Base-by-base conservation (phyloP, 2,888 invertebrate species). In the Imbricaverruca yamaguchii region DNA sequence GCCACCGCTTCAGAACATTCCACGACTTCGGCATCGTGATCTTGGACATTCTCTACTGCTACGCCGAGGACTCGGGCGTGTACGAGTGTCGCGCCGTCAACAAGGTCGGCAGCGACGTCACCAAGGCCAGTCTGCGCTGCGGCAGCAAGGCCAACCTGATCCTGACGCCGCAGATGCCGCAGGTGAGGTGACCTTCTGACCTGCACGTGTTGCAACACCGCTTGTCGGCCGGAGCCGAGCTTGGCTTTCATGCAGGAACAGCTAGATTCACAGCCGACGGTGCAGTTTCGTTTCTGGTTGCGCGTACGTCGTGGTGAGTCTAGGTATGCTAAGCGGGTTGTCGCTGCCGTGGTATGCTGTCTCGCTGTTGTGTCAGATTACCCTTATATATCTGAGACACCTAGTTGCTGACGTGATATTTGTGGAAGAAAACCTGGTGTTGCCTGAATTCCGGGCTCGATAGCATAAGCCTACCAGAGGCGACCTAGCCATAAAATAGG, bases 11-110 rank as follows among this genome's bases (percentile, higher is more conserved):
- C 88, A 92, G 97, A 85, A 97, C 97, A 81, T 96, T 97, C 93
- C 96, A 97, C 86, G 97, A 98, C 87, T 98, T 98, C 87, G 97
- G 97, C 83, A 95, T 96, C 86, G 97, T 97, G 80, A 96, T 97
- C 85, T 90, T 98, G 86, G 97, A 97, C 86, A 97, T 98, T 85
- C 88, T 96, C 65, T 97, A 97, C 86, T 97, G 96, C 86, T 97
- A 97, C 87, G 97, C 96, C 88, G 96, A 97, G 89, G 97, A 97
- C 87, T 95, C 95, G 78, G 97, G 97, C 80, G 92, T 92, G 82
- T 97, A 97, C 87, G 96, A 97, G 89, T 97, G 97, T 86, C 91
- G 95, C 85, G 97, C 97, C 65, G 92, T 92, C 39, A 97, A 97
- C 86, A 95, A 96, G 88, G 91, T 94, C 84, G 98, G 97, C 80